Evolutionary conservation across 92 coral and sea anemone genomes (phyloP).

Genomic region (Palythoa caribaeorum): DNA sequence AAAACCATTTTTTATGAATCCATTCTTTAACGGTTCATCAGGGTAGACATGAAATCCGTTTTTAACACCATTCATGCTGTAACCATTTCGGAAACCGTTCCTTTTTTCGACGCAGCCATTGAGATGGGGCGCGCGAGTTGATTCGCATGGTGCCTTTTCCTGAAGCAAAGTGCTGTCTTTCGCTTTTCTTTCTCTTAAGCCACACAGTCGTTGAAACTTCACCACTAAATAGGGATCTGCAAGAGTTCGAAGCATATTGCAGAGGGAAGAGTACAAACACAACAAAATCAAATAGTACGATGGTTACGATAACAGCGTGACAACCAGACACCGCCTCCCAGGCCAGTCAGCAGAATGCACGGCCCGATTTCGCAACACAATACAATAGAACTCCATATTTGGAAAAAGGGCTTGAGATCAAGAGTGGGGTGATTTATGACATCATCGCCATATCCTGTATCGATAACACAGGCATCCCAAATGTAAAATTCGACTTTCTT

Average conservation of each 20-base stretch:
- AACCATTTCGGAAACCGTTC: slow-evolving; percentile 44
- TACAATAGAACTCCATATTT: slow-evolving; percentile 39
- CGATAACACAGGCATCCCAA: not conserved
- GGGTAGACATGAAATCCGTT: slow-evolving; percentile 46
- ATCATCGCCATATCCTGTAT: slow-evolving; percentile 5
- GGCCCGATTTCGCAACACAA: slow-evolving; percentile 10
- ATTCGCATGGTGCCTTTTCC: slow-evolving; percentile 42
- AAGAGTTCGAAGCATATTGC: slow-evolving; percentile 84
- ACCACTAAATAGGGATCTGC: slow-evolving; percentile 90
- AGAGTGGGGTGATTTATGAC: slow-evolving; percentile 48
- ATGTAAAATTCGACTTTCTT: not conserved
- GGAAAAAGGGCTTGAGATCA: not conserved
- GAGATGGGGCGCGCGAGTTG: slow-evolving; percentile 22
- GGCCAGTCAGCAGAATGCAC: slow-evolving; percentile 9
- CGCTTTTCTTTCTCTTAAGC: slow-evolving; percentile 67
- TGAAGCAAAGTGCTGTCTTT: slow-evolving; percentile 27
- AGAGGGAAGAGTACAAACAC: not conserved
- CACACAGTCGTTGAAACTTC: slow-evolving; percentile 86
- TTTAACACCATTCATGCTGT: slow-evolving; percentile 42
- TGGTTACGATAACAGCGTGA: slow-evolving; percentile 21
- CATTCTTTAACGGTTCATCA: slow-evolving; percentile 51
- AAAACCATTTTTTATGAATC: slow-evolving; percentile 56
- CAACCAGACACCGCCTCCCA: slow-evolving; percentile 38
- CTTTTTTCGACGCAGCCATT: slow-evolving; percentile 57
- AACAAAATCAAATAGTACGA: slow-evolving; percentile 12